A percentile compares a stretch with the other conserved stretches of the same genome.
phyloP scores from a whole-genome alignment of 1,140 invertebrate species.

The Drosophila funebris region DNA sequence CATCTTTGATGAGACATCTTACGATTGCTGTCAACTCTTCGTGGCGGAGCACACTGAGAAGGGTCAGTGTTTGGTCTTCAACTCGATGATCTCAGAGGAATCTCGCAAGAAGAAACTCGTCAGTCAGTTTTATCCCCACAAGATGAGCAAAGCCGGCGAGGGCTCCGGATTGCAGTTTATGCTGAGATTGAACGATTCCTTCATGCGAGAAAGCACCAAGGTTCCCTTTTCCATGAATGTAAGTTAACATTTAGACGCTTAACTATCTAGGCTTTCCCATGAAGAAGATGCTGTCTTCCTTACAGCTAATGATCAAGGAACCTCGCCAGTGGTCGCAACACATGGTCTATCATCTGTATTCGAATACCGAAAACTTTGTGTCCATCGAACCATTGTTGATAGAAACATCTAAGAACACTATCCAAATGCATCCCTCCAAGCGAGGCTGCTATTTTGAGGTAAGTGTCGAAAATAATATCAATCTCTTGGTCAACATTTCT shows the following conservation, averaged over 20 bases:
- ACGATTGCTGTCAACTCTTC: slow-evolving; percentile 69
- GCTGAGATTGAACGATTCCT: slow-evolving; percentile 38
- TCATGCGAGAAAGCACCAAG: neutral
- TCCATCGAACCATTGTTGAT: slow-evolving; percentile 50
- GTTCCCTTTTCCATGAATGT: slow-evolving; percentile 55
- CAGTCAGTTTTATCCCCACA: slow-evolving; percentile 62
- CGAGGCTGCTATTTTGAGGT: slow-evolving; percentile 65
- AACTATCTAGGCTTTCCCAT: neutral
- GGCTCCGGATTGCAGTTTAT: slow-evolving; percentile 58
- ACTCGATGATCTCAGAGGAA: slow-evolving; percentile 64
- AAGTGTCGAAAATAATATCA: neutral
- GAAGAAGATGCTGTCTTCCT: neutral
- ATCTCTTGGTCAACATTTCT: neutral
- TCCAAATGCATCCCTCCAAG: slow-evolving; percentile 31
- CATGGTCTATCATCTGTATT: slow-evolving; percentile 39
- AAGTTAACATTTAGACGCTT: neutral
- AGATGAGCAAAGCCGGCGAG: slow-evolving; percentile 61
- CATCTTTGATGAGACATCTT: slow-evolving; percentile 55
- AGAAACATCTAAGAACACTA: slow-evolving; percentile 49
- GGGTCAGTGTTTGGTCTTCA: slow-evolving; percentile 69
- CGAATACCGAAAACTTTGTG: slow-evolving; percentile 65
- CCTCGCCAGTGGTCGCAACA: slow-evolving; percentile 55
- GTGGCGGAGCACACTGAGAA: slow-evolving; percentile 61
- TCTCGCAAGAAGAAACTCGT: slow-evolving; percentile 62
- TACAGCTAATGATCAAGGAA: slow-evolving; percentile 66